phyloP scores from a whole-genome alignment of 2,888 invertebrate genomes.

The Eupithecia insigniata region DNA sequence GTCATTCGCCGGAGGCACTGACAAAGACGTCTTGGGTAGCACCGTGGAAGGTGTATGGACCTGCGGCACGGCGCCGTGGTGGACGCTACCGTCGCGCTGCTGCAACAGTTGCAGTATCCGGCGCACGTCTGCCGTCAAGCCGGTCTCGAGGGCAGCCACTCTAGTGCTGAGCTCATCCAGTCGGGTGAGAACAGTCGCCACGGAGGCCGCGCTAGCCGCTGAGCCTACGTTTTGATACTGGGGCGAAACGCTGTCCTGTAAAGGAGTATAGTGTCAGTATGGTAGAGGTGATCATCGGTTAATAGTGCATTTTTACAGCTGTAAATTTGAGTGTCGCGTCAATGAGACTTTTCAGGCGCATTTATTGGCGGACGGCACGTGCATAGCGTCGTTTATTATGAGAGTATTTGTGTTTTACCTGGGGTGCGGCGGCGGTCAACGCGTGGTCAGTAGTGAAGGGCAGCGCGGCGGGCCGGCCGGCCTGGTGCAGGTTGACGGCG shows the following conservation, averaged over 20 bases:
- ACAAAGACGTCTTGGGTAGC: slow-evolving; percentile 73
- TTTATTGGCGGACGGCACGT: not conserved
- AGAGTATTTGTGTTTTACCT: slow-evolving; percentile 22
- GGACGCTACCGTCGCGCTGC: slow-evolving; percentile 65
- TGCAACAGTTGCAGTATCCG: slow-evolving; percentile 88
- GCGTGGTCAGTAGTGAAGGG: slow-evolving; percentile 64
- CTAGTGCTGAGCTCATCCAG: slow-evolving; percentile 88
- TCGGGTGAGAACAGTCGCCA: slow-evolving; percentile 85
- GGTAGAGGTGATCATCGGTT: not conserved
- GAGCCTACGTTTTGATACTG: slow-evolving; percentile 79
- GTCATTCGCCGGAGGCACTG: slow-evolving; percentile 74
- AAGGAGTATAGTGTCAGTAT: slow-evolving; percentile 22
- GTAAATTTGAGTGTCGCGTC: not conserved
- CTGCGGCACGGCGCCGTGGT: slow-evolving; percentile 61
- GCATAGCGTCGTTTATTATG: not conserved
- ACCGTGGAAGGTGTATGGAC: slow-evolving; percentile 74
- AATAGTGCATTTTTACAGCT: not conserved
- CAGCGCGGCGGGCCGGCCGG: slow-evolving; percentile 73
- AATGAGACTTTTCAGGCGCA: not conserved
- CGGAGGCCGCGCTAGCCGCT: slow-evolving; percentile 69
- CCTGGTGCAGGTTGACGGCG: slow-evolving; percentile 75
- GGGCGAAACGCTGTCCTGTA: slow-evolving; percentile 75
- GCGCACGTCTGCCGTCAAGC: slow-evolving; percentile 89
- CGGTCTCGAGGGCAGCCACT: slow-evolving; percentile 88
- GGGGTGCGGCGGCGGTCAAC: slow-evolving; percentile 51